Conservation (phyloP, 2,113 vertebrate genomes). For the Elgaria multicarinata region DNA sequence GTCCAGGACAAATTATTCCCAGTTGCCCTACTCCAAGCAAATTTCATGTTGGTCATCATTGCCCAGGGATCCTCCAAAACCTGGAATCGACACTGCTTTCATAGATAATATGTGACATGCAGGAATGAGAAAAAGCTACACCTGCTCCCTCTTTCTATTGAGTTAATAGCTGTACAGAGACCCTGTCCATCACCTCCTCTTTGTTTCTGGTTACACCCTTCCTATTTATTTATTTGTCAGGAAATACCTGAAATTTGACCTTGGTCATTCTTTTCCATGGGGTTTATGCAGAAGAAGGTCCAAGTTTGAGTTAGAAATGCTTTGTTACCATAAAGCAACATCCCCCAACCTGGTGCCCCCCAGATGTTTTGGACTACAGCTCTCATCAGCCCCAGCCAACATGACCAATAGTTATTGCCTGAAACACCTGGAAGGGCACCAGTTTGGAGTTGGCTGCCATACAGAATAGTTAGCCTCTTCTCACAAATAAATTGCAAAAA, state of each 20-base stretch:
- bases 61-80: too few relatives aligned
- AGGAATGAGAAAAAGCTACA: background rate
- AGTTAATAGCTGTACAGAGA: background rate
- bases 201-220: background rate
- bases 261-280: background rate
- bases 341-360: too few relatives aligned
- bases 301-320: background rate
- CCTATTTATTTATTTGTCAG: background rate
- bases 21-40: too few relatives aligned
- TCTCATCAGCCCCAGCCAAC: too few relatives aligned
- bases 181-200: background rate
- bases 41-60: too few relatives aligned
- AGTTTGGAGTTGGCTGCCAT: too few relatives aligned
- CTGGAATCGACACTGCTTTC: too few relatives aligned
- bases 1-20: too few relatives aligned
- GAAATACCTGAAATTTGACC: background rate
- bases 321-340: background rate
- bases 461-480: constrained; percentile 3
- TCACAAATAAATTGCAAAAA: constrained; percentile 58
- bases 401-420: too few relatives aligned
- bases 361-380: too few relatives aligned
- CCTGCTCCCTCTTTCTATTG: background rate
- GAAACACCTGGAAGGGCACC: background rate
- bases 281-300: background rate
- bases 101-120: too few relatives aligned